phyloP scores from a whole-genome alignment of 2,888 invertebrate genomes.

The Drosophila peninsularis region DNA sequence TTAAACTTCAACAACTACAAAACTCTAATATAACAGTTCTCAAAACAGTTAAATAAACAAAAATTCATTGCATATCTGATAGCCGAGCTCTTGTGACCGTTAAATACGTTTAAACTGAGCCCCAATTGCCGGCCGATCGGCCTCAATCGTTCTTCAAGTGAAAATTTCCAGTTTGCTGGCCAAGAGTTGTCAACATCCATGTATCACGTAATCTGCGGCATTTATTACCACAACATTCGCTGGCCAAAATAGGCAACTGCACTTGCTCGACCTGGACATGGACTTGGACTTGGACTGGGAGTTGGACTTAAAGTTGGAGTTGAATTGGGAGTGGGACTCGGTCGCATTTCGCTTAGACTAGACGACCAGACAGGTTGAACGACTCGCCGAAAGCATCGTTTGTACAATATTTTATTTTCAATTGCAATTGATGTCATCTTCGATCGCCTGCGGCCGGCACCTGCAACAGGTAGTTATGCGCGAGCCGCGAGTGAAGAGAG shows the following conservation, averaged over 20 bases:
- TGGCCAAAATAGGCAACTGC: conserved; percentile 16
- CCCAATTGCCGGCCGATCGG: not conserved
- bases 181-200: not conserved
- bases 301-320: not conserved
- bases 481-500: not conserved
- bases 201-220: conserved; percentile 35
- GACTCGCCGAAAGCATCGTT: conserved; percentile 32
- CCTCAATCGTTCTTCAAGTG: conserved; percentile 1
- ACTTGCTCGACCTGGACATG: not conserved
- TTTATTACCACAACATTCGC: conserved; percentile 30
- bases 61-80: not conserved
- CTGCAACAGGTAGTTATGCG: not conserved
- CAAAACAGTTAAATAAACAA: not conserved
- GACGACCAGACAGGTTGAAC: conserved; percentile 50
- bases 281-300: conserved; percentile 4
- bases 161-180: conserved; percentile 2
- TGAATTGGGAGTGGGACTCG: conserved; percentile 6
- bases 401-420: conserved; percentile 40
- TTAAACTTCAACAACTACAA: not conserved
- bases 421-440: conserved; percentile 61
- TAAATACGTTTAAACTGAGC: not conserved
- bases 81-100: not conserved
- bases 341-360: conserved; percentile 3
- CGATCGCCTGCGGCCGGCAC: conserved; percentile 21
- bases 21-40: not conserved